Percentiles rank a stretch among this genome's conserved stretches.
Conservation (phyloP, 2,113 vertebrate genomes). For the Anhinga rufa region DNA sequence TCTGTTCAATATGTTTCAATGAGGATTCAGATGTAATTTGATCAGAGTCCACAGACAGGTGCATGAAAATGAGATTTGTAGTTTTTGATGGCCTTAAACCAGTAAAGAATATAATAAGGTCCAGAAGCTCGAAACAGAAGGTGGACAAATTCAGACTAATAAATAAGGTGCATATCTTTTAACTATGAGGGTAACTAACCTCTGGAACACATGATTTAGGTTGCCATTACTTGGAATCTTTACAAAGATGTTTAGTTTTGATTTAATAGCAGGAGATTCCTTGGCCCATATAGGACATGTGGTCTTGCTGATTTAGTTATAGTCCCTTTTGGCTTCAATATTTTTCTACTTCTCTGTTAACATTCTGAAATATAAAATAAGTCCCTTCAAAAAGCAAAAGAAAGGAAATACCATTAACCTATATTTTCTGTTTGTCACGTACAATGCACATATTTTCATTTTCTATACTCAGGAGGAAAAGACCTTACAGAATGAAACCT, state of each 20-base stretch:
- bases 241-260: slow-evolving; percentile 15
- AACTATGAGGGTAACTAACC: background rate
- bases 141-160: background rate
- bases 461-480: background rate
- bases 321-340: background rate
- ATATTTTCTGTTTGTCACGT: background rate
- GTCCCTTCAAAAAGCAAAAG: background rate
- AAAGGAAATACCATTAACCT: background rate
- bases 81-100: background rate
- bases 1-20: background rate
- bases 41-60: background rate
- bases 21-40: slow-evolving; percentile 11
- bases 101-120: background rate
- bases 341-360: background rate
- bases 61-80: background rate
- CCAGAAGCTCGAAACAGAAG: background rate
- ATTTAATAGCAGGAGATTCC: background rate
- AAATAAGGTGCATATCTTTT: background rate
- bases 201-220: background rate
- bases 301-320: background rate
- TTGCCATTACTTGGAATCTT: slow-evolving; percentile 1
- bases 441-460: background rate
- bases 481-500: background rate
- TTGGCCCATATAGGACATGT: background rate
- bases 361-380: background rate